phyloP scores from a whole-genome alignment of 35 echinoderm and acorn worm species.

The Apostichopus parvimensis region DNA sequence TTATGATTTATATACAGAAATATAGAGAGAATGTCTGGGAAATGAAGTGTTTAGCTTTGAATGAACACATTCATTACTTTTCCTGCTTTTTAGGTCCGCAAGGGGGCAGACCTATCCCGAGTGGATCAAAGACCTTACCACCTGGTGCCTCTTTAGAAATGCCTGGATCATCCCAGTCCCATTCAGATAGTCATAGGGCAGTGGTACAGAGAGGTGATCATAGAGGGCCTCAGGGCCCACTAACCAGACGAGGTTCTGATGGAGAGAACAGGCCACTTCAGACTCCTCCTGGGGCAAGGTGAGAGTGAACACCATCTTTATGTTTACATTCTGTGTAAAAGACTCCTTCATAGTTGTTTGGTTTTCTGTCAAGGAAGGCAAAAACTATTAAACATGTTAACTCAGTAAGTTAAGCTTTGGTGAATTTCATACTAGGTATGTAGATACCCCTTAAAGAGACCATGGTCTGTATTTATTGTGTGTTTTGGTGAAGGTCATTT shows the following conservation, averaged over 20 bases:
- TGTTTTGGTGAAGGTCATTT: too few relatives aligned
- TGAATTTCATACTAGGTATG: too few relatives aligned
- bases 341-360: too few relatives aligned
- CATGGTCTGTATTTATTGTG: too few relatives aligned
- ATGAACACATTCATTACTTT: background rate
- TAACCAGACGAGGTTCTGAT: slow-evolving; percentile 6
- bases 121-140: slow-evolving; percentile 54
- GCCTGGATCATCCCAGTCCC: background rate
- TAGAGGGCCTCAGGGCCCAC: background rate
- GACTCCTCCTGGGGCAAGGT: slow-evolving; percentile 26
- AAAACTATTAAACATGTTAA: too few relatives aligned
- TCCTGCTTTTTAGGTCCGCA: slow-evolving; percentile 2
- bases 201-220: background rate
- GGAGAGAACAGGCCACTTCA: background rate
- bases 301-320: background rate
- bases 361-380: too few relatives aligned
- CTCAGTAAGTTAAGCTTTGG: too few relatives aligned
- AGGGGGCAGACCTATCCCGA: slow-evolving; percentile 38
- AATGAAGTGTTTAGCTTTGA: too few relatives aligned
- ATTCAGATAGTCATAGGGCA: slow-evolving; percentile 1
- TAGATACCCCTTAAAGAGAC: too few relatives aligned
- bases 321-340: too few relatives aligned
- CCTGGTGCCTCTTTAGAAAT: slow-evolving; percentile 43
- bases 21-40: too few relatives aligned
- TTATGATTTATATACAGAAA: too few relatives aligned